Evolutionary conservation across 1,140 invertebrate genomes (phyloP).

Genomic region (Vanessa atalanta): DNA sequence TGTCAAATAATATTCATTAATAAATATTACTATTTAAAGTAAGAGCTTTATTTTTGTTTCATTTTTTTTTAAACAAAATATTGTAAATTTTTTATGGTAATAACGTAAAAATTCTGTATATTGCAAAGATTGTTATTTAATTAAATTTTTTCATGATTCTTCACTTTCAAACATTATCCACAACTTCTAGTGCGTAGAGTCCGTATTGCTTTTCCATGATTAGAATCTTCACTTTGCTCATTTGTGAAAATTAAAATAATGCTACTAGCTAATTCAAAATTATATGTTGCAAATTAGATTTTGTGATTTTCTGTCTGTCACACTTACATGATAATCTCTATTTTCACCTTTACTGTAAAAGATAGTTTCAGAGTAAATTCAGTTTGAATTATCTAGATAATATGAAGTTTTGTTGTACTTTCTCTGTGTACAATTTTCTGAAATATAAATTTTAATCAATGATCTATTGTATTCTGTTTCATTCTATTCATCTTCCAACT

Average conservation of each 20-base stretch:
- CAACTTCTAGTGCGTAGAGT: constrained; percentile 29
- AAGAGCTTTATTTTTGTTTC: constrained; percentile 75
- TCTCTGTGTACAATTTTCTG: constrained; percentile 80
- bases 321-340: constrained; percentile 59
- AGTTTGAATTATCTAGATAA: constrained; percentile 64
- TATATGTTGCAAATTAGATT: constrained; percentile 61
- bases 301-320: constrained; percentile 57
- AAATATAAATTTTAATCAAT: constrained; percentile 79
- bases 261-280: constrained; percentile 54
- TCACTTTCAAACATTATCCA: constrained; percentile 26
- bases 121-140: constrained; percentile 19
- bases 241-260: constrained; percentile 49
- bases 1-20: constrained; percentile 77
- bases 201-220: constrained; percentile 30
- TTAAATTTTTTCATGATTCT: constrained; percentile 22
- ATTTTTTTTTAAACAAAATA: constrained; percentile 43
- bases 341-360: constrained; percentile 67
- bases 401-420: constrained; percentile 75
- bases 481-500: constrained; percentile 46
- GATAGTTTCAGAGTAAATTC: constrained; percentile 60
- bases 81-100: constrained; percentile 44
- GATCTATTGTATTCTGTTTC: constrained; percentile 39
- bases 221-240: constrained; percentile 29
- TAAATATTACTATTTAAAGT: constrained; percentile 77
- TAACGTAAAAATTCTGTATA: constrained; percentile 30